A percentile compares a stretch with the other conserved stretches of the same genome.
Evolutionary conservation across 2,888 invertebrate genomes (phyloP).

Genomic region (Drosophila yooni): DNA sequence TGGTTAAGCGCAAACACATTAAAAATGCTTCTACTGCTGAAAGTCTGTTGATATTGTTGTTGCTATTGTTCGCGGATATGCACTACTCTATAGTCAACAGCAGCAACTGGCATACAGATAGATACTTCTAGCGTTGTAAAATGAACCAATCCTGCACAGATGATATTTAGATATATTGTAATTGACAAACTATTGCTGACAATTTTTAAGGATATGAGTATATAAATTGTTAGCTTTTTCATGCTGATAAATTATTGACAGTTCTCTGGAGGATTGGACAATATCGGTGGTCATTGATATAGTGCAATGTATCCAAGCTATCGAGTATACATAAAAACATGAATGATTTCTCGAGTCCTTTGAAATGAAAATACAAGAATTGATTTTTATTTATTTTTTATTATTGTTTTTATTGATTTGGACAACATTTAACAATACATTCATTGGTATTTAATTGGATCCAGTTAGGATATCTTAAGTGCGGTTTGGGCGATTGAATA

Average conservation of each 20-base stretch:
- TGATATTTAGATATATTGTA: not conserved
- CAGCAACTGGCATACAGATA: not conserved
- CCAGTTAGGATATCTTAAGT: constrained; percentile 8
- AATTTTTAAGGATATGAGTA: not conserved
- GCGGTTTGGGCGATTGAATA: not conserved
- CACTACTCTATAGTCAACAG: constrained; percentile 9
- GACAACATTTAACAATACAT: not conserved
- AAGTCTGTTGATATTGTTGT: constrained; percentile 39
- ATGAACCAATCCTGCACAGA: not conserved
- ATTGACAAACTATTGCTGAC: not conserved
- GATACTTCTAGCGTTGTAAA: not conserved
- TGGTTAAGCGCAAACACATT: constrained; percentile 80
- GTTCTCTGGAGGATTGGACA: not conserved
- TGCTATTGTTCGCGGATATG: constrained; percentile 21
- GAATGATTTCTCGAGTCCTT: not conserved
- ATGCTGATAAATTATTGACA: not conserved
- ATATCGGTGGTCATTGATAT: not conserved
- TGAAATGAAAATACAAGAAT: not conserved
- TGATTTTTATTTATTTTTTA: not conserved
- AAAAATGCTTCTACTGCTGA: constrained; percentile 68
- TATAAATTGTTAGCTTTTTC: not conserved
- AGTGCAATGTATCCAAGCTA: not conserved
- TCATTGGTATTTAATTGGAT: not conserved
- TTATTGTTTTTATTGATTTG: not conserved
- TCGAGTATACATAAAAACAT: not conserved